phyloP scores from a whole-genome alignment of 2,888 invertebrate species.

The Epistrophella euchroma region DNA sequence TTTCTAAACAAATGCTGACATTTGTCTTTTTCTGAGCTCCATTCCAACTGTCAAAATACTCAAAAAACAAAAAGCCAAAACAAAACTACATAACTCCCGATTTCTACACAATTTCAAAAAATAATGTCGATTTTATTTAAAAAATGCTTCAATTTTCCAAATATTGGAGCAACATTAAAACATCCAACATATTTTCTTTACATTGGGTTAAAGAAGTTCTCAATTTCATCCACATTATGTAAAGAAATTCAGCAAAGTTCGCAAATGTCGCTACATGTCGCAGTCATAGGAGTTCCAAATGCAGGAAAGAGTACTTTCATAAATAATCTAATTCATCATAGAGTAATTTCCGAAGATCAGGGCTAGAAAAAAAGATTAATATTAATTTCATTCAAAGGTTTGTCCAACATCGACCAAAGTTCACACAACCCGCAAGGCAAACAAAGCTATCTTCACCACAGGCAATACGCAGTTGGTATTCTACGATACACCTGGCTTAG shows the following conservation, averaged over 20 bases:
- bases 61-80: neutral
- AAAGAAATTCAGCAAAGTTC: constrained; percentile 35
- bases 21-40: neutral
- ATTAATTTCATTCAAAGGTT: constrained; percentile 85
- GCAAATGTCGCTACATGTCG: constrained; percentile 85
- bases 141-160: constrained; percentile 36
- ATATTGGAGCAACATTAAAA: constrained; percentile 19
- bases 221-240: constrained; percentile 26
- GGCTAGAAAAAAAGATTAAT: neutral
- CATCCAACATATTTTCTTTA: constrained; percentile 36
- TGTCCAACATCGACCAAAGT: constrained; percentile 96
- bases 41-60: constrained; percentile 20
- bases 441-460: constrained; percentile 89
- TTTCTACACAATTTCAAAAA: neutral
- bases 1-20: constrained; percentile 14
- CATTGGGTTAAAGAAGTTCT: constrained; percentile 15
- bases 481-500: constrained; percentile 96
- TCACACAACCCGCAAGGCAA: constrained; percentile 92
- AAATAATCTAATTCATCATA: constrained; percentile 92
- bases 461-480: constrained; percentile 95
- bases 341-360: constrained; percentile 85
- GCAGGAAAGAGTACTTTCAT: constrained; percentile 98
- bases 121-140: constrained; percentile 68
- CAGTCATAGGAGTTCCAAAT: constrained; percentile 97
- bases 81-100: constrained; percentile 50